These are phyloP conservation scores for Scalopus aquaticus DNA, from an alignment of 2,113 vertebrate species.

Conservation along the genomic window DNA sequence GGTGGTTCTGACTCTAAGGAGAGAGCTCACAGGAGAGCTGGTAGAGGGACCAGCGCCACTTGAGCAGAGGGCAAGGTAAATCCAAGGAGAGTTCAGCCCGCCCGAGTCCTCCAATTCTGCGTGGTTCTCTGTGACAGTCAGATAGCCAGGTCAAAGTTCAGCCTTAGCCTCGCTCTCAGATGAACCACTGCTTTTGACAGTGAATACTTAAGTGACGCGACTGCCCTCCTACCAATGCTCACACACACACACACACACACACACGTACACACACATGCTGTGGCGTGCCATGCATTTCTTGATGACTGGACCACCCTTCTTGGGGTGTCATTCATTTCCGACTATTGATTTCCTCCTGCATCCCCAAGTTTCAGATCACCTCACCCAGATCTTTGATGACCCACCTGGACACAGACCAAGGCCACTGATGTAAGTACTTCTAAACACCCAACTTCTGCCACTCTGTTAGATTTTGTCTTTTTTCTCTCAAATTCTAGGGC, in stretches of 20 bases:
- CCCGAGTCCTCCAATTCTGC: background rate
- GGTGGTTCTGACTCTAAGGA: background rate
- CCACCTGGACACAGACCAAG: background rate
- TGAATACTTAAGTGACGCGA: background rate
- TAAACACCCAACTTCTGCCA: background rate
- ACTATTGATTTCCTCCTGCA: background rate
- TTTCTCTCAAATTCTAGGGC: background rate
- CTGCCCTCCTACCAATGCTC: fast-evolving
- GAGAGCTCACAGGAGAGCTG: background rate
- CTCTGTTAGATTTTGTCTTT: background rate
- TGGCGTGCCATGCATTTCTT: fast-evolving
- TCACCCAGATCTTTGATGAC: background rate
- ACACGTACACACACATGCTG: fast-evolving
- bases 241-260: fast-evolving
- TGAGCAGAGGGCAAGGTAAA: background rate
- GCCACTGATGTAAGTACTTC: background rate
- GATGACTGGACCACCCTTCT: background rate
- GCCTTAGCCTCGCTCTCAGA: background rate
- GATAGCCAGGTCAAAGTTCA: background rate
- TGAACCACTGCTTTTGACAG: fast-evolving
- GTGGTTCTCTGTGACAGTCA: background rate
- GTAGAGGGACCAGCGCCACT: background rate
- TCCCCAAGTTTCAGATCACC: background rate
- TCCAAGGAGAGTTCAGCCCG: background rate
- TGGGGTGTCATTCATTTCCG: background rate